Conservation (phyloP, 2,888 invertebrate species). For the Tipula lateralis region DNA sequence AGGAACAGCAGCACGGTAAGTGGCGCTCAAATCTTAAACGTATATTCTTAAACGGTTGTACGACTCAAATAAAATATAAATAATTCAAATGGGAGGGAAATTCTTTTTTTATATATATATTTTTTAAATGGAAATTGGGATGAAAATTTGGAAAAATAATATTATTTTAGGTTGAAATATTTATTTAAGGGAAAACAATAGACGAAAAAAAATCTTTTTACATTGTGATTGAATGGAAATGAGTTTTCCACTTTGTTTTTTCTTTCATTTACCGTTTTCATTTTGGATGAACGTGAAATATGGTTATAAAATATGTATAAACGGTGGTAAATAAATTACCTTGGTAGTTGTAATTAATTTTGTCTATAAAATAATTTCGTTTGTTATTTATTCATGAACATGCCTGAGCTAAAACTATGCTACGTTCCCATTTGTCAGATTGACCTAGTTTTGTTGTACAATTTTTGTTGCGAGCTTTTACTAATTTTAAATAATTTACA, state of each 20-base stretch:
- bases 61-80: neutral
- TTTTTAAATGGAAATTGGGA: neutral
- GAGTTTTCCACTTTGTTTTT: neutral
- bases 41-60: neutral
- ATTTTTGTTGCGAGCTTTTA: too few species aligned
- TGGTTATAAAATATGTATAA: neutral
- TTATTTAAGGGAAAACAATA: neutral
- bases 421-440: neutral
- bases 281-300: neutral
- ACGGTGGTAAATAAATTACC: neutral
- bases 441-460: neutral
- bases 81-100: neutral
- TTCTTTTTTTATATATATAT: too few species aligned
- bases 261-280: neutral
- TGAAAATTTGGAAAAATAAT: neutral
- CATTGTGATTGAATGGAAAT: neutral
- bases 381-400: neutral
- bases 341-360: neutral
- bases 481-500: too few species aligned
- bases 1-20: conserved; percentile 44
- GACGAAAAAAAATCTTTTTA: neutral
- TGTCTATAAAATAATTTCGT: neutral
- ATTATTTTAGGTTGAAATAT: neutral
- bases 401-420: neutral
- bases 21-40: neutral